Evolutionary conservation across 2,888 invertebrate genomes (phyloP), one percentile per base, ranked within the genome.

Genomic region (Ormyrus thymus): DNA sequence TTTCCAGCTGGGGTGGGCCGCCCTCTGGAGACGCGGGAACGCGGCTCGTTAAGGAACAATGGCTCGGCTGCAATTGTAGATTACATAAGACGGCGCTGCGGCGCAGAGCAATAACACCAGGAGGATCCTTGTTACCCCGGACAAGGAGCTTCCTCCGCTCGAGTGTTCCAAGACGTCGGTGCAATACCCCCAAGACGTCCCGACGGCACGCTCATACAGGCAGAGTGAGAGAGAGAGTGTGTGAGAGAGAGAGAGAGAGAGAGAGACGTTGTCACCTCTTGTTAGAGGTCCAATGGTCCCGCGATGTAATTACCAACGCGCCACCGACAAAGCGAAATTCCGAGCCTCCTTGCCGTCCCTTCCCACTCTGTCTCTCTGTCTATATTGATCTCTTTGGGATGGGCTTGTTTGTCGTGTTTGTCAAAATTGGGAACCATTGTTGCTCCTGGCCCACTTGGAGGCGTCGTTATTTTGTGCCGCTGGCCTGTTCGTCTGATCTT

Each of bases 261-360:
- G 4, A 58, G 72, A 81, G 82, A 82, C 83, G 82, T 85, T 86
- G 86, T 84, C 86, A 83, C 83, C 83, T 84, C 65, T 83, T 85
- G 85, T 86, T 86, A 86, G 85, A 81, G 83, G 83, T 83, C 85
- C 86, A 86, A 86, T 86, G 84, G 85, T 80, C 83, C 80, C 81
- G 82, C 77, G 83, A 72, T 70, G 83, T 83, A 86, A 86, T 86
- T 86, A 85, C 84, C 77, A 78, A 73, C 74, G 80, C 43, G 50
- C 43, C 8, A 15, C 13, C 29, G 4, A 74, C 69, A 73, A 74
- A 74, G 78, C 55, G 45, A 58, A 71, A 58, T 71, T 66, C 70
- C 11, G 45, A 10, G 7, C 11, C 11, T 56, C 8, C 10, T 45
- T 13, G 29, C 53, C 61, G 11, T 8, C 10, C 50, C 53, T 15